Percentiles rank a stretch among this genome's conserved stretches.
These are phyloP conservation scores for Rhinichthys osculus DNA, from an alignment of 2,797 vertebrate genomes.

Conservation along the genomic window DNA sequence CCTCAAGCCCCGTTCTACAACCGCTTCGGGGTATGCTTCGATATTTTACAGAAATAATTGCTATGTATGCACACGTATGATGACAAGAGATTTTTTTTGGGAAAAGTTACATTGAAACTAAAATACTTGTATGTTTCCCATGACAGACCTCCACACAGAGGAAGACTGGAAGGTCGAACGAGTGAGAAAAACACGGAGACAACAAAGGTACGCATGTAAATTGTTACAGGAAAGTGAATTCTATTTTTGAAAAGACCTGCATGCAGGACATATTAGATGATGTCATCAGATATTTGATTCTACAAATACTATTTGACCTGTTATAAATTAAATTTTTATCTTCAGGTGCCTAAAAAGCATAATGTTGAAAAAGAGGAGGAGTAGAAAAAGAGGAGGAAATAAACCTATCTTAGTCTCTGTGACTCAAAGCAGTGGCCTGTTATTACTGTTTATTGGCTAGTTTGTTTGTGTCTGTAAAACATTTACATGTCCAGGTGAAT, in stretches of 20 bases:
- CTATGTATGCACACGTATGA: no score
- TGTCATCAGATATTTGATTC: neutral
- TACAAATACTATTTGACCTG: neutral
- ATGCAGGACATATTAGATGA: neutral
- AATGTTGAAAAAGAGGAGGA: conserved; percentile 80
- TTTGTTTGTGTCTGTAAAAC: conserved; percentile 33
- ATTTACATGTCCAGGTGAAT: neutral
- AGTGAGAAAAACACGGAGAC: conserved; percentile 68
- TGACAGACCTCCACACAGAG: conserved; percentile 68
- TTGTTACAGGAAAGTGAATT: neutral
- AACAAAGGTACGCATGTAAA: conserved; percentile 71
- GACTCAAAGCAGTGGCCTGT: conserved; percentile 58
- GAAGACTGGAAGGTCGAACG: conserved; percentile 70
- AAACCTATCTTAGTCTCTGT: conserved; percentile 57
- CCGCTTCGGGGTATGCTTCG: conserved; percentile 68
- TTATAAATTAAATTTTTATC: conserved; percentile 43
- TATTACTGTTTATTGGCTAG: conserved; percentile 70
- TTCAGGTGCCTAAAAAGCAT: conserved; percentile 78
- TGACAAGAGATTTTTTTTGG: neutral
- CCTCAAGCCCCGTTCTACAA: conserved; percentile 61
- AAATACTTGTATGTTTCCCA: conserved; percentile 27
- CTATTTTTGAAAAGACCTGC: neutral
- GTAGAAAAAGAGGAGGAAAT: conserved; percentile 56
- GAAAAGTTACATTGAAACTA: neutral
- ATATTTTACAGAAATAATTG: neutral